Percentiles rank a stretch among this genome's conserved stretches.
These are phyloP conservation scores for Chirona hameri DNA, from an alignment of 2,888 invertebrate species.

Conservation along the genomic window DNA sequence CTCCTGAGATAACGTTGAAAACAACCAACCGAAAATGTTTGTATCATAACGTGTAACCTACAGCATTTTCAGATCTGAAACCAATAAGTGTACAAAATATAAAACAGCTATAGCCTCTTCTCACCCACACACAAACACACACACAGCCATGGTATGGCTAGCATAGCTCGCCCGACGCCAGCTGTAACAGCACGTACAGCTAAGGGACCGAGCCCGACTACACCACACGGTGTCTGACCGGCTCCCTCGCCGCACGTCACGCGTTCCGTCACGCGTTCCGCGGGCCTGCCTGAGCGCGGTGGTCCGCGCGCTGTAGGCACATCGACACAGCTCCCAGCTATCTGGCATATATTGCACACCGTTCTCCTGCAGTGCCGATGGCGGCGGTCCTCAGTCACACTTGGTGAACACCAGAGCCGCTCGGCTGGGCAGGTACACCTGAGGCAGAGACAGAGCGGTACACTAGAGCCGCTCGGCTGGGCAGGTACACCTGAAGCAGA, in stretches of 20 bases:
- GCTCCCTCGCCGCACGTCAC: background rate
- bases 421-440: slow-evolving; percentile 42
- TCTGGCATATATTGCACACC: background rate
- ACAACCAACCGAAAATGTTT: no score
- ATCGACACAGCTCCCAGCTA: background rate
- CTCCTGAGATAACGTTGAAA: background rate
- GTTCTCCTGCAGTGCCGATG: background rate
- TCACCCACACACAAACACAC: no score
- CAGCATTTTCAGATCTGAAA: slow-evolving; percentile 1
- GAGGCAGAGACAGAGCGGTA: slow-evolving; percentile 28
- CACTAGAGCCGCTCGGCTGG: slow-evolving; percentile 43
- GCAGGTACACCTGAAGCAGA: slow-evolving; percentile 40
- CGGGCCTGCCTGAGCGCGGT: background rate
- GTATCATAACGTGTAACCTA: no score
- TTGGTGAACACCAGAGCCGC: slow-evolving; percentile 42
- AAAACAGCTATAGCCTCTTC: no score
- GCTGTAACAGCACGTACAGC: no score
- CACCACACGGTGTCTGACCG: no score
- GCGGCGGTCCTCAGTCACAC: background rate
- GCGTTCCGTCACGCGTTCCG: background rate
- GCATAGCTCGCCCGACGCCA: no score
- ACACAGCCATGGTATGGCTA: no score
- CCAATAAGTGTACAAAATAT: background rate
- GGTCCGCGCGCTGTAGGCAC: background rate
- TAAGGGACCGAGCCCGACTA: no score